phyloP scores from a whole-genome alignment of 2,888 invertebrate species.

The Trichopoda pennipes region DNA sequence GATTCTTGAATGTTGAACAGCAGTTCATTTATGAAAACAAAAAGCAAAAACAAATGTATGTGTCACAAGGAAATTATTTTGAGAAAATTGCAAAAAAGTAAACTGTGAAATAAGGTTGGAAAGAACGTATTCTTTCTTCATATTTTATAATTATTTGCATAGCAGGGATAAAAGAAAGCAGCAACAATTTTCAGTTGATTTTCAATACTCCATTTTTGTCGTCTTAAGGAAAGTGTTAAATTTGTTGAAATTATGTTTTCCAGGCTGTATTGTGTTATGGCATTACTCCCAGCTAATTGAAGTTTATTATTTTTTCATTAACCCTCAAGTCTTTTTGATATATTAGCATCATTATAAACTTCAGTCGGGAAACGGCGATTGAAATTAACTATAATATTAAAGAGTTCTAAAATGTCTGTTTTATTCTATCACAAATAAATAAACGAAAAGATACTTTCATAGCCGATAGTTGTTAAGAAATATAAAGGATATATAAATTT shows the following conservation, averaged over 20 bases:
- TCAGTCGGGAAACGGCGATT: background rate
- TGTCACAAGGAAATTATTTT: no score
- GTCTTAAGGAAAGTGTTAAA: background rate
- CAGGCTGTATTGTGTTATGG: constrained; percentile 72
- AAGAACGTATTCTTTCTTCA: constrained; percentile 13
- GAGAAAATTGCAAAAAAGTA: background rate
- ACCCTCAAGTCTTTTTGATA: constrained; percentile 12
- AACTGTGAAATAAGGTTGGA: constrained; percentile 3
- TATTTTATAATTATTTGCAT: constrained; percentile 6
- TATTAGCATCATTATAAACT: background rate
- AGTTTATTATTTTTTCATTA: constrained; percentile 60
- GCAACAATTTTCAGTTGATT: background rate
- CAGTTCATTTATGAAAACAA: background rate
- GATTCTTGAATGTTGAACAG: background rate
- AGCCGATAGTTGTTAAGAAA: no score
- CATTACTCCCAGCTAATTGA: constrained; percentile 61
- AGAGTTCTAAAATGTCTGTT: no score
- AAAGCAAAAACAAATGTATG: no score
- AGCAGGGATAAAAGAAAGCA: no score
- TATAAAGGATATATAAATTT: no score
- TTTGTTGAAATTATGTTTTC: constrained; percentile 14
- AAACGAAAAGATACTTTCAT: no score
- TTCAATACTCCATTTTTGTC: constrained; percentile 12
- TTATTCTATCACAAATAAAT: no score
- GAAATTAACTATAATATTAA: no score